A percentile compares a stretch with the other conserved stretches of the same genome.
phyloP scores from a whole-genome alignment of 2,888 invertebrate species.

The Aphidoletes aphidimyza region DNA sequence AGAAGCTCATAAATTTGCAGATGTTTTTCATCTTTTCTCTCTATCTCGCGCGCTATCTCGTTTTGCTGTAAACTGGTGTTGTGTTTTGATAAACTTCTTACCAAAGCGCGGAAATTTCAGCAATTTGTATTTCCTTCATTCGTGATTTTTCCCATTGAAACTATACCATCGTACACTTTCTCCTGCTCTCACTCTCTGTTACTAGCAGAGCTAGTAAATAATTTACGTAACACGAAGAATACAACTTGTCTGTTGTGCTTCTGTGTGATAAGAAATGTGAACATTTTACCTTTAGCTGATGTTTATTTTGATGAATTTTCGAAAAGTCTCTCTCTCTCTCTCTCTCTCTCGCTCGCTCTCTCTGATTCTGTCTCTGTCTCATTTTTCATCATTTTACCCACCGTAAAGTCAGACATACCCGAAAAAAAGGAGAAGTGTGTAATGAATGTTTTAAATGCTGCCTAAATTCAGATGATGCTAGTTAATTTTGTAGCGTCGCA shows the following conservation, averaged over 20 bases:
- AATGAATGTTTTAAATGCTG: not conserved
- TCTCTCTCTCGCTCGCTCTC: too few relatives aligned
- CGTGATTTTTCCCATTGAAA: not conserved
- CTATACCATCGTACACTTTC: not conserved
- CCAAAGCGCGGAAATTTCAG: conserved; percentile 29
- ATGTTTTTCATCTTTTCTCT: not conserved
- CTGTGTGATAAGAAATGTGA: not conserved
- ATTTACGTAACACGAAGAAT: not conserved
- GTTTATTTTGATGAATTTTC: conserved; percentile 26
- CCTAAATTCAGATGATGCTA: not conserved
- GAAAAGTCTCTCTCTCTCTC: not conserved
- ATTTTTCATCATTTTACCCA: too few relatives aligned
- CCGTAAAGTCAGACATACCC: too few relatives aligned
- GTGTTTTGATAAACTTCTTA: not conserved
- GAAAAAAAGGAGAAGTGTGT: not conserved
- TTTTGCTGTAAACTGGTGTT: too few relatives aligned
- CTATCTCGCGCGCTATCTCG: too few relatives aligned
- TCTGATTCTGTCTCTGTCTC: too few relatives aligned
- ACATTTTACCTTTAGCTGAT: conserved; percentile 8
- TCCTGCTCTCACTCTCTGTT: too few relatives aligned
- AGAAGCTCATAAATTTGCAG: not conserved
- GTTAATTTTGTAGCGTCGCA: not conserved
- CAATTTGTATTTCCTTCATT: not conserved
- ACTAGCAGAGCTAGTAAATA: too few relatives aligned
- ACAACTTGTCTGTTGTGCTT: not conserved